These are phyloP conservation scores for Manduca sexta DNA, from an alignment of 1,140 invertebrate genomes.

Conservation along the genomic window DNA sequence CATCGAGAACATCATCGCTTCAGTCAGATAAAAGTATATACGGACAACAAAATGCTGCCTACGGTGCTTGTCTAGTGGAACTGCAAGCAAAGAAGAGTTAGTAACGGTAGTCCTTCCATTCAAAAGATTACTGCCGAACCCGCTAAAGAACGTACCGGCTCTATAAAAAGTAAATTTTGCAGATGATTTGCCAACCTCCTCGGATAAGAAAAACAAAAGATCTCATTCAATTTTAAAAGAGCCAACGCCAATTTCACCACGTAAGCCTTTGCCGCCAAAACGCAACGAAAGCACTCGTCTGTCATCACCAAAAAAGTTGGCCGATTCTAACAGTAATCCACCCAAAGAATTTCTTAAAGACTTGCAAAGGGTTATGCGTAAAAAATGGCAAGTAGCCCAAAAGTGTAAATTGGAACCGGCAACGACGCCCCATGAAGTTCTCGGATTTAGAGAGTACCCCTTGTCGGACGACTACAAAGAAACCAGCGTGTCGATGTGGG, in stretches of 20 bases:
- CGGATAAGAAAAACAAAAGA: constrained; percentile 54
- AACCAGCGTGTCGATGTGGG: constrained; percentile 90
- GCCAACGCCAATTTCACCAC: constrained; percentile 51
- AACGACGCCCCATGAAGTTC: constrained; percentile 90
- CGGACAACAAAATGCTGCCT: constrained; percentile 43
- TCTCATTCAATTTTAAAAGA: constrained; percentile 51
- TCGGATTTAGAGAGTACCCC: constrained; percentile 90
- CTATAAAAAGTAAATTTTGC: constrained; percentile 61
- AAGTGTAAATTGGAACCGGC: constrained; percentile 90
- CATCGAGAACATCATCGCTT: constrained; percentile 45
- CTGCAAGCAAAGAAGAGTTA: constrained; percentile 53
- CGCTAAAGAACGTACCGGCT: constrained; percentile 43
- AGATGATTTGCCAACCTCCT: constrained; percentile 41
- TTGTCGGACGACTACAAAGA: constrained; percentile 82
- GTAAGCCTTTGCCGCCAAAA: constrained; percentile 78
- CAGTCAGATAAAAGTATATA: constrained; percentile 55
- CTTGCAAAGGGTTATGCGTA: constrained; percentile 91
- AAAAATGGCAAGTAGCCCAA: constrained; percentile 95
- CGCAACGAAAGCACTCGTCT: constrained; percentile 81
- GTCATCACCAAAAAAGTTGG: constrained; percentile 83
- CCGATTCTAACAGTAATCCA: constrained; percentile 81
- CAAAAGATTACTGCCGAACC: constrained; percentile 37
- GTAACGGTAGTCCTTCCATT: constrained; percentile 43
- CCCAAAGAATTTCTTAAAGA: constrained; percentile 90
- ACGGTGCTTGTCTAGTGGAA: constrained; percentile 55